phyloP scores from a whole-genome alignment of 30 jellyfish, hydroid and myxozoan species.

The Aurelia sp. region DNA sequence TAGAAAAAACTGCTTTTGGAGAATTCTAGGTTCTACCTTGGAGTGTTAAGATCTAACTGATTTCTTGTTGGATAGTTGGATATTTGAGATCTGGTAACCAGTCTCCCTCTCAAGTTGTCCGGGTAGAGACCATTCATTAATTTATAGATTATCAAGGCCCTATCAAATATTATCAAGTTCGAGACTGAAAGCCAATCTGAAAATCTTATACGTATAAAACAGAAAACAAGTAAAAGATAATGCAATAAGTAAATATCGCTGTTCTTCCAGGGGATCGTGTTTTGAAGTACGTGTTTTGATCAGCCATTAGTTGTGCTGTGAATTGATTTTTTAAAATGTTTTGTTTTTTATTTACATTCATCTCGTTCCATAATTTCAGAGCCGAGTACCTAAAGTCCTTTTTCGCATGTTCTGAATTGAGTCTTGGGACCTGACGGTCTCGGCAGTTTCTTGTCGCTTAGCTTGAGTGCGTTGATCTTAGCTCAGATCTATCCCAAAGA shows the following conservation, averaged over 20 bases:
- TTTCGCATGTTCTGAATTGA: not conserved
- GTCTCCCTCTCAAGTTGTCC: no score
- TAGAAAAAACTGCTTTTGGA: no score
- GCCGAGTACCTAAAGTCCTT: conserved; percentile 11
- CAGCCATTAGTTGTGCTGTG: conserved; percentile 26
- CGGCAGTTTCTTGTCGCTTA: conserved; percentile 38
- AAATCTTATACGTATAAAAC: not conserved
- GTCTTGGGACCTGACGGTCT: conserved; percentile 5
- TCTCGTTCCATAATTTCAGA: conserved; percentile 21
- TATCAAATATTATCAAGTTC: no score
- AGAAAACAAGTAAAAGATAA: not conserved
- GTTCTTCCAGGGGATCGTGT: conserved; percentile 1
- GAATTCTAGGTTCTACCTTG: no score
- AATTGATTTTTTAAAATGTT: conserved; percentile 9
- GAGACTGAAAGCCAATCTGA: no score
- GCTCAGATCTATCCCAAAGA: conserved; percentile 27
- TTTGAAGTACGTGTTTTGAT: not conserved
- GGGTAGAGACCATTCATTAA: no score
- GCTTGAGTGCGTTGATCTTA: conserved; percentile 1
- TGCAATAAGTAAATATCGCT: not conserved
- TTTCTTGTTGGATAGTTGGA: no score
- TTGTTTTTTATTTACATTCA: not conserved
- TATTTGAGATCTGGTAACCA: no score
- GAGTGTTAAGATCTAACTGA: no score
- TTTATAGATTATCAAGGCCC: no score